Evolutionary conservation across 2,888 invertebrate genomes (phyloP), one percentile per base, ranked within the genome.

Genomic region (Flexamia atlantica): DNA sequence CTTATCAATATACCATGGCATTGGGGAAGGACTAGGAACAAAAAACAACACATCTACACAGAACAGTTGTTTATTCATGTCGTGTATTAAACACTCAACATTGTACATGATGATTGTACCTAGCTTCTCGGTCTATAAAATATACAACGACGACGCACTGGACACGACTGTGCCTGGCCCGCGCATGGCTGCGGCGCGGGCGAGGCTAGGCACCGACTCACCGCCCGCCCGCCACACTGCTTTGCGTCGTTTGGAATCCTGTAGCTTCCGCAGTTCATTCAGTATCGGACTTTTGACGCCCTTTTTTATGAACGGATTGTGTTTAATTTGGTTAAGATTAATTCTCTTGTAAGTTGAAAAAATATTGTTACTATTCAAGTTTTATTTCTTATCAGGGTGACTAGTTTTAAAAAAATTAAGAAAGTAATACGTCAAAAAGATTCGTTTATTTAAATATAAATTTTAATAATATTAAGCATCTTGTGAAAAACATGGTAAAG

Each of bases 101-200:
- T 76, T 79, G 79, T 57, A 57, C 79, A 79, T 32, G 14, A 79
- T 79, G 79, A 79, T 79, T 79, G 79, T 79, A 28, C 50, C 79
- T 50, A 79, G 79, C 79, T 79, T 79, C 79, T 79, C 50, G 79
- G 46, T 79, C 79, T 79, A 79, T 76, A 79, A 79, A 79, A 76
- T 76, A 50, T 76, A 76, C 20, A 4, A 64, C 3, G 28, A 30
- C 64, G 28, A 53, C 46, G 14, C 14, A 57, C 28, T 36, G 36
- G 36, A 30, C 36, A 79, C 50, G 36, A 79, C 32, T 17, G 23
- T 57, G 14, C 79, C 36, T n/a, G 17, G 57, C 17, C 57, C 79
- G 23, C 17, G 23, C 79, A 79, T 79, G 79, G 79, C 79, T 79
- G 79, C 20, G 20, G 79, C 57, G 9, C 23, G 79, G 36, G 17